A percentile compares a stretch with the other conserved stretches of the same genome.
Conservation (phyloP, 2,113 vertebrate species). For the Canis aureus region DNA sequence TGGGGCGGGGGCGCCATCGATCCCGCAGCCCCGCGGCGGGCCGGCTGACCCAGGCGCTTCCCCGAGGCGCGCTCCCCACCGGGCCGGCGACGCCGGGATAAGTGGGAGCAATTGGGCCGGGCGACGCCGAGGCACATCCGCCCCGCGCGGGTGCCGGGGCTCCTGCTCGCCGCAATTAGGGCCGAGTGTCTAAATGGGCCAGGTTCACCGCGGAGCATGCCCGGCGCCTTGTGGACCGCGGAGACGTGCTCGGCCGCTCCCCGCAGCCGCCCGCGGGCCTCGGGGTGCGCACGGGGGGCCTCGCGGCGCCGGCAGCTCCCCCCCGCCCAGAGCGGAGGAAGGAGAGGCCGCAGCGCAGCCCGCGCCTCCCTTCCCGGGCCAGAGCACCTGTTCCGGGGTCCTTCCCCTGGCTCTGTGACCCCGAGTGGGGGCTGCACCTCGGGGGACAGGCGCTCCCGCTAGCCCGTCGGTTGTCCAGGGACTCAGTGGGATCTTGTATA, state of each 20-base stretch:
- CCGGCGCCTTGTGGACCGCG: constrained; percentile 82
- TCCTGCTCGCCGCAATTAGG: constrained; percentile 93
- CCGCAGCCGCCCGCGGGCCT: constrained; percentile 48
- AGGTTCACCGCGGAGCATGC: constrained; percentile 92
- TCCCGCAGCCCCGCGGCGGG: constrained; percentile 77
- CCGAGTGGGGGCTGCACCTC: background rate
- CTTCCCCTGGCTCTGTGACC: background rate
- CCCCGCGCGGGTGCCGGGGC: constrained; percentile 89
- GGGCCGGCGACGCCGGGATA: constrained; percentile 84
- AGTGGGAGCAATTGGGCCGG: constrained; percentile 90
- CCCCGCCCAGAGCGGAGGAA: background rate
- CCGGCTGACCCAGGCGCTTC: constrained; percentile 83
- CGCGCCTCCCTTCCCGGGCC: background rate
- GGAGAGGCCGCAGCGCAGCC: accelerated
- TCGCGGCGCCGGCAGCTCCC: accelerated
- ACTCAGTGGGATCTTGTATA: background rate
- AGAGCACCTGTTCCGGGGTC: accelerated
- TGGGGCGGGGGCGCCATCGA: constrained; percentile 82
- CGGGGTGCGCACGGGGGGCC: accelerated
- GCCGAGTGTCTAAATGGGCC: constrained; percentile 93
- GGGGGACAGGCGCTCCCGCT: accelerated
- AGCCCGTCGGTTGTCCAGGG: accelerated
- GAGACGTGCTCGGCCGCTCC: constrained; percentile 75
- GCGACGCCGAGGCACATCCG: constrained; percentile 88
- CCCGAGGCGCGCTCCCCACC: constrained; percentile 85